Evolutionary conservation across 2,888 invertebrate genomes (phyloP), one percentile per base, ranked within the genome.

Genomic region (Cataglyphis altisquamis): DNA sequence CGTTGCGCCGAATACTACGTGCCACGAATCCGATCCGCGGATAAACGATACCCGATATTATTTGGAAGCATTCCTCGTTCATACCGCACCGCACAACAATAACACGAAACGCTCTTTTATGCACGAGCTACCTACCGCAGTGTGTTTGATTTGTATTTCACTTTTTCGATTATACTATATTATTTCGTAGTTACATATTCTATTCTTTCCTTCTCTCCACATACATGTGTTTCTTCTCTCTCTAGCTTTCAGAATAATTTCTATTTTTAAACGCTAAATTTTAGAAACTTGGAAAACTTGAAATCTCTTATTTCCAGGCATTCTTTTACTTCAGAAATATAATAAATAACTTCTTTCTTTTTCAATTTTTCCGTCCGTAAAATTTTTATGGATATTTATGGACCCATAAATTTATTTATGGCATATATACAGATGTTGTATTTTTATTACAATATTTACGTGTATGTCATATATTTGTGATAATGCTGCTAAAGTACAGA

Each of bases 21-120:
- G 78, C 78, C 21, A 39, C 21, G 70, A 78, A 78, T 78, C 29
- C 78, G 45, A 70, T 70, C 32, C 60, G 60, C 21, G 78, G 57
- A 72, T 57, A 60, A 41, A 70, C 70, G 52, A 78, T 57, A 78
- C 29, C 70, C 32, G 60, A 80, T 70, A 80, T 72, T 80, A 72
- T 36, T 70, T 80, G 57, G 32, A 60, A 60, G 57, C 60, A 77
- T 67, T 60, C 25, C 52, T 75, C 67, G 48, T 52, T 75, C 36
- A 45, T 66, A 74, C 64, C 4, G 64, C 18, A 6, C 29, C 41
- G 29, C 62, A 21, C n/a, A 74, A 74, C 64, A 74, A 64, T 64
- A 66, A 21, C 29, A 32, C 29, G 36, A 73, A 62, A 63, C 21
- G 45, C 32, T 32, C 41, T 64, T 45, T 74, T 32, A 32, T 41